phyloP scores from a whole-genome alignment of 23 tunicate species.

The Trididemnum clinides region DNA sequence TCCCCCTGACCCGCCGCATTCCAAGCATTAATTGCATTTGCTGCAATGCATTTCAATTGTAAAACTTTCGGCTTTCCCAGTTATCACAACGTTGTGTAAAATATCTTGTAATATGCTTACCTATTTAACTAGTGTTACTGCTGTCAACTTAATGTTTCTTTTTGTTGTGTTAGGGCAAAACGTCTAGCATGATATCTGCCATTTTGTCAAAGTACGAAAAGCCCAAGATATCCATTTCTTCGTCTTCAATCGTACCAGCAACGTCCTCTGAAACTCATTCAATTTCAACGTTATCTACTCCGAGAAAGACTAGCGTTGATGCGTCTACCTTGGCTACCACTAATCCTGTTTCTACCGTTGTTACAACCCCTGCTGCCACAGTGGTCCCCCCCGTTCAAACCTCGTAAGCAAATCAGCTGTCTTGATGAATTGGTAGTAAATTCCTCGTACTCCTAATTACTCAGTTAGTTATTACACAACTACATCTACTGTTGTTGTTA shows the following conservation, averaged over 20 bases:
- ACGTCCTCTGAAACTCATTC: slow-evolving; percentile 40
- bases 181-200: slow-evolving; percentile 13
- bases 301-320: slow-evolving; percentile 21
- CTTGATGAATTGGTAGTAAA: too few species aligned
- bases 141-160: too few species aligned
- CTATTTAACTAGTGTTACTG: too few species aligned
- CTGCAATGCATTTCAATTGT: too few species aligned
- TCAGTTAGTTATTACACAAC: too few species aligned
- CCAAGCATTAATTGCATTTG: too few species aligned
- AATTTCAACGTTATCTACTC: slow-evolving; percentile 61
- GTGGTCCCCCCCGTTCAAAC: slow-evolving; percentile 12
- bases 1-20: too few species aligned
- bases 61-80: too few species aligned
- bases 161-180: not conserved
- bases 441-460: too few species aligned
- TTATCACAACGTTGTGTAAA: too few species aligned
- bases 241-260: not conserved
- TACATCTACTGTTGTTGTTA: too few species aligned
- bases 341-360: not conserved
- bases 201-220: slow-evolving; percentile 48
- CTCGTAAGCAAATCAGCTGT: slow-evolving; percentile 4
- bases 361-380: not conserved
- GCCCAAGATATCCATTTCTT: not conserved
- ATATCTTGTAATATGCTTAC: too few species aligned
- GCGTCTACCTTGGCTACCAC: not conserved